Evolutionary conservation across 2,113 vertebrate genomes (phyloP).

Genomic region (Macquaria ambigua): DNA sequence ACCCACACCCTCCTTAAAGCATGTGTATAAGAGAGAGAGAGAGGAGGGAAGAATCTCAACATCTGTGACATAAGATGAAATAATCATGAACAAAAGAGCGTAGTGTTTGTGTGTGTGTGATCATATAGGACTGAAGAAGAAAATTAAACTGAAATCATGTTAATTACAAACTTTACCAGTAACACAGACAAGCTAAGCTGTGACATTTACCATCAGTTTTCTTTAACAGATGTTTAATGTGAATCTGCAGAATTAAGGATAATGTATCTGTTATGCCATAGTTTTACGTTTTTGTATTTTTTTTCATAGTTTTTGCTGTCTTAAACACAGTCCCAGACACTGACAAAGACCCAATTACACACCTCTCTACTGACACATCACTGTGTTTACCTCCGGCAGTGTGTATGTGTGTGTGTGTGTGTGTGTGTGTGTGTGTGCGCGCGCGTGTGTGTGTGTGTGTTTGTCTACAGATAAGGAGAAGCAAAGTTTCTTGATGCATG

Average conservation of each 20-base stretch:
- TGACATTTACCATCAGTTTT: not conserved
- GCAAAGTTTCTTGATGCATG: conserved; percentile 32
- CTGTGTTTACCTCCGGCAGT: conserved; percentile 23
- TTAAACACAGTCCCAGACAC: conserved; percentile 41
- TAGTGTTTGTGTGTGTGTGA: not conserved
- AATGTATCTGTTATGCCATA: not conserved
- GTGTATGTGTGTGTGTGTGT: conserved; percentile 20
- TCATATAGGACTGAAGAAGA: not conserved
- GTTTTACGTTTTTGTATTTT: too few relatives aligned
- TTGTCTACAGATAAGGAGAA: conserved; percentile 18
- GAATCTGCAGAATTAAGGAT: conserved; percentile 2
- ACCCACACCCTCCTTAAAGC: conserved; percentile 15
- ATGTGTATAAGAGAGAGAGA: not conserved
- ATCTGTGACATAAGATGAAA: conserved; percentile 23
- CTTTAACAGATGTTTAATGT: conserved; percentile 10
- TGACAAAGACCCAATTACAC: conserved; percentile 42
- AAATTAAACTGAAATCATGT: conserved; percentile 3
- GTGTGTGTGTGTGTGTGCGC: conserved; percentile 27
- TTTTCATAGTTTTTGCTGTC: not conserved
- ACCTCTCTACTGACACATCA: conserved; percentile 23
- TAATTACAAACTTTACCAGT: conserved; percentile 14
- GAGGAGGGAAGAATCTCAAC: not conserved
- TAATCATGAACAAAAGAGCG: conserved; percentile 1
- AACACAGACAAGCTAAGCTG: not conserved
- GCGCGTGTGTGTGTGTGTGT: conserved; percentile 26